phyloP scores from a whole-genome alignment of 1,140 invertebrate species.

The Heliconius hermathena region DNA sequence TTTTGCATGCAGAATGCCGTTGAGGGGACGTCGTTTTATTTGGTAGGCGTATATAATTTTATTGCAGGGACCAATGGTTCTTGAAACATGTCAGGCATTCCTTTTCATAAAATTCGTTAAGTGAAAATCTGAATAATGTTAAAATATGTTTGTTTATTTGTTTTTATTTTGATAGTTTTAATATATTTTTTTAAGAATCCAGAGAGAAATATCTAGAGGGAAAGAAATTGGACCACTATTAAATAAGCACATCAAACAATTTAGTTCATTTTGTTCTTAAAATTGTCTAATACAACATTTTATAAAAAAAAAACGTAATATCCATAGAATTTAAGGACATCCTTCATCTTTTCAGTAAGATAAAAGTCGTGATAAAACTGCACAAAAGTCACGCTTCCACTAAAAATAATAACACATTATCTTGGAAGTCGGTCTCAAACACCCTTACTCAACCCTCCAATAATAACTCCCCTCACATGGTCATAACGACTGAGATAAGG shows the following conservation, averaged over 20 bases:
- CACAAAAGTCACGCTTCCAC: conserved; percentile 36
- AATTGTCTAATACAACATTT: not conserved
- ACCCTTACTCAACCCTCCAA: conserved; percentile 48
- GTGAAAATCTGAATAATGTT: not conserved
- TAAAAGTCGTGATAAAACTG: conserved; percentile 2
- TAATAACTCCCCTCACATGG: conserved; percentile 78
- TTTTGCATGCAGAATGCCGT: conserved; percentile 77
- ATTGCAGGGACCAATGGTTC: conserved; percentile 78
- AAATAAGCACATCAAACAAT: not conserved
- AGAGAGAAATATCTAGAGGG: too few species aligned
- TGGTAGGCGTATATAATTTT: conserved; percentile 82
- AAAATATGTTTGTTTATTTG: not conserved
- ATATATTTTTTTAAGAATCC: not conserved
- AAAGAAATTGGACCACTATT: too few species aligned
- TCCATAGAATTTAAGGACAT: not conserved
- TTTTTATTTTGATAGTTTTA: not conserved
- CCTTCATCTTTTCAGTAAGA: not conserved
- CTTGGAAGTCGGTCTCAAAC: conserved; percentile 61
- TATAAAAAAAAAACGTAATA: not conserved
- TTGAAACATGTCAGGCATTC: conserved; percentile 70
- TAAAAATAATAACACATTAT: conserved; percentile 51
- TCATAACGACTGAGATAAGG: conserved; percentile 79
- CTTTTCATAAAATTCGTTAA: conserved; percentile 33
- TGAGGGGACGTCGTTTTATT: conserved; percentile 72
- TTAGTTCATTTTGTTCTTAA: not conserved